phyloP scores from a whole-genome alignment of 2,797 vertebrate genomes.

The Microchirus variegatus region DNA sequence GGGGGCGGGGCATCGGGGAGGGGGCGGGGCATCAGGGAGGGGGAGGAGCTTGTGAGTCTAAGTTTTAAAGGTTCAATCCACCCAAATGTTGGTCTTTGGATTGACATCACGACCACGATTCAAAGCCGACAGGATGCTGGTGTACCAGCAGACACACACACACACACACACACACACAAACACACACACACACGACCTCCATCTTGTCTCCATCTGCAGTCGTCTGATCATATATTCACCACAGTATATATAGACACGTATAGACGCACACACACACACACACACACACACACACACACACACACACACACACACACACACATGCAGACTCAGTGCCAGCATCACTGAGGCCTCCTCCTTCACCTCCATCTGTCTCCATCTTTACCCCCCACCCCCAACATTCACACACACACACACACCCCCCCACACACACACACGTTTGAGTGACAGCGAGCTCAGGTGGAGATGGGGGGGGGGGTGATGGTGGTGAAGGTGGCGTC shows the following conservation, averaged over 20 bases:
- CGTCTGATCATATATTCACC: constrained; percentile 39
- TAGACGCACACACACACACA: constrained; percentile 53
- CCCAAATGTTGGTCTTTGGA: too few species aligned
- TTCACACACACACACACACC: constrained; percentile 9
- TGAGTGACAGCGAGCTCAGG: constrained; percentile 68
- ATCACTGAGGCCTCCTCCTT: constrained; percentile 62
- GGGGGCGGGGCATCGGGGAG: too few species aligned
- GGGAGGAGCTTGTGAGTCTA: too few species aligned
- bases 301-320: constrained; percentile 41
- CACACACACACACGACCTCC: too few species aligned
- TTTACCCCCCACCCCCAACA: constrained; percentile 16
- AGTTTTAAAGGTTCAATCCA: too few species aligned
- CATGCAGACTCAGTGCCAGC: constrained; percentile 63
- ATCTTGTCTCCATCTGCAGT: constrained; percentile 58
- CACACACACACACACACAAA: too few species aligned
- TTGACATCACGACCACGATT: too few species aligned
- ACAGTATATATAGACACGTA: constrained; percentile 16
- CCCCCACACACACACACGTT: constrained; percentile 25
- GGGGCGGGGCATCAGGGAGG: too few species aligned
- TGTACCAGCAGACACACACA: too few species aligned
- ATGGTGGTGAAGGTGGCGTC: too few species aligned
- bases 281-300: constrained; percentile 49
- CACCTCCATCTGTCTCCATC: constrained; percentile 74
- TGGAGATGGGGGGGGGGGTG: constrained; percentile 29
- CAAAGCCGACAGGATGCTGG: too few species aligned